Evolutionary conservation across 2,888 invertebrate species (phyloP).

Genomic region (Eumerus sabulonum): DNA sequence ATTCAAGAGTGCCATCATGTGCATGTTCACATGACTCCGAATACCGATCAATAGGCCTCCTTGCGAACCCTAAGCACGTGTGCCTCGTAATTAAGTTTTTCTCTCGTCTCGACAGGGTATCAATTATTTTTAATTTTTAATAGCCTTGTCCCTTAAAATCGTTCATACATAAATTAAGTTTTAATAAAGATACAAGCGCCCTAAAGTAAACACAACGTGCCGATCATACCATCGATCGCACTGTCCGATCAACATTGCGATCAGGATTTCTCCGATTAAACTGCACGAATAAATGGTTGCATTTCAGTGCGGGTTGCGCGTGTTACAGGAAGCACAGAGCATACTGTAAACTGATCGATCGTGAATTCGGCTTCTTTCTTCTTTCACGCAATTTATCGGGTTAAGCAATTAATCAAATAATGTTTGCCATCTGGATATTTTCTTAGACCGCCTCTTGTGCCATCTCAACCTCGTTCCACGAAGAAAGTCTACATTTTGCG

Average conservation of each 20-base stretch:
- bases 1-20: too few species aligned
- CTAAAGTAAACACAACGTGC: slow-evolving; percentile 55
- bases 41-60: neutral
- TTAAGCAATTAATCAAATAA: slow-evolving; percentile 63
- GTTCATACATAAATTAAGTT: slow-evolving; percentile 62
- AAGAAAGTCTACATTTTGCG: too few species aligned
- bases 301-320: slow-evolving; percentile 22
- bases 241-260: slow-evolving; percentile 20
- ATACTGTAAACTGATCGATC: slow-evolving; percentile 45
- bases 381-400: slow-evolving; percentile 65
- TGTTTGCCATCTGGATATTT: slow-evolving; percentile 34
- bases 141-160: slow-evolving; percentile 58
- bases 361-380: slow-evolving; percentile 32
- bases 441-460: slow-evolving; percentile 50
- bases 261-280: neutral
- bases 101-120: slow-evolving; percentile 51
- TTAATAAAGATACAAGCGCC: slow-evolving; percentile 66
- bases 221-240: neutral
- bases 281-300: too few species aligned
- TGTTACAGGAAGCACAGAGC: too few species aligned
- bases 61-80: slow-evolving; percentile 50
- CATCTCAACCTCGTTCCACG: slow-evolving; percentile 7
- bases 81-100: slow-evolving; percentile 48
- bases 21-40: too few species aligned
- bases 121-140: slow-evolving; percentile 60